Evolutionary conservation across 2,797 vertebrate species (phyloP).

Genomic region (Meda fulgida): DNA sequence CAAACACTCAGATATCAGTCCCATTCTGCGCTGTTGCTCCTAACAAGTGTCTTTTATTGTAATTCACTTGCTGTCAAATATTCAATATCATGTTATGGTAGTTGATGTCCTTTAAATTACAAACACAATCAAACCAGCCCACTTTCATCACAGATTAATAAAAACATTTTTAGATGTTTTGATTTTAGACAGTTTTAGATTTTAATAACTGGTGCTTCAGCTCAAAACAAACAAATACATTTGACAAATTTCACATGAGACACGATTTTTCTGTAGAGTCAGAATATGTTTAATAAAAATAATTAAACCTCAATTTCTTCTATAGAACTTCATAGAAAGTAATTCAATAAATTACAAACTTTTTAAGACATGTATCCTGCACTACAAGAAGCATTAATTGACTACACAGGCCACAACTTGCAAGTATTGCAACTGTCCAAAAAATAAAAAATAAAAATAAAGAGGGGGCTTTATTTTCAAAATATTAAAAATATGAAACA

Average conservation of each 20-base stretch:
- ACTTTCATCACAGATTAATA: conserved; percentile 15
- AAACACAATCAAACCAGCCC: background rate
- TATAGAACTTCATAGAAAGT: conserved; percentile 99
- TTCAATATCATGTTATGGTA: background rate
- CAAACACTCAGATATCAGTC: background rate
- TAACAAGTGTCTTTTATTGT: background rate
- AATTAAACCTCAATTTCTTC: conserved; percentile 99
- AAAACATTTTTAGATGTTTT: conserved; percentile 16
- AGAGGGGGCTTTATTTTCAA: conserved; percentile 83
- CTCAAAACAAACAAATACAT: conserved; percentile 38
- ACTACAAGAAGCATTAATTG: conserved; percentile 98
- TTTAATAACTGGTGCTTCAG: conserved; percentile 40
- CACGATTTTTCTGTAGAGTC: conserved; percentile 87
- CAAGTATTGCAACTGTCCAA: conserved; percentile 98
- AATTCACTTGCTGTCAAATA: background rate
- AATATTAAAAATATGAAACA: conserved; percentile 71
- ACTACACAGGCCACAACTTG: conserved; percentile 99
- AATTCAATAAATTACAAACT: conserved; percentile 99
- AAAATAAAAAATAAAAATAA: conserved; percentile 67
- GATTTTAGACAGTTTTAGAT: conserved; percentile 29
- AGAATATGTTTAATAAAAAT: conserved; percentile 99
- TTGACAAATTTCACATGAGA: conserved; percentile 62
- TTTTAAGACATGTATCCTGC: conserved; percentile 92
- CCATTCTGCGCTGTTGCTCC: background rate
- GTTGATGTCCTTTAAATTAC: background rate